Conservation (phyloP, 2,113 vertebrate genomes). For the Phainopepla nitens region DNA sequence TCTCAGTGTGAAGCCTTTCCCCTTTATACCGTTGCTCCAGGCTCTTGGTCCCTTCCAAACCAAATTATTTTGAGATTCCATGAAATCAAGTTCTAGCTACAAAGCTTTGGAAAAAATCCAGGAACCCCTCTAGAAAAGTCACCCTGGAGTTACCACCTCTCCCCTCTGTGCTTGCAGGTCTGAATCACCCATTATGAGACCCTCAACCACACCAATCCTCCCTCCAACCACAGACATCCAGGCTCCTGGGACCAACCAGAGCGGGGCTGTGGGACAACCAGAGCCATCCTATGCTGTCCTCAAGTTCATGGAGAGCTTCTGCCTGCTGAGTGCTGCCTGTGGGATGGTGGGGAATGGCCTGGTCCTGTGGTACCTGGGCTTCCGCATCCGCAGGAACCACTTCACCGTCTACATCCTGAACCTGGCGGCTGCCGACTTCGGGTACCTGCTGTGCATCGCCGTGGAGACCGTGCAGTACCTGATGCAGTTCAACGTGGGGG, state of each 20-base stretch:
- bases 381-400: slow-evolving; percentile 68
- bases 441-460: slow-evolving; percentile 67
- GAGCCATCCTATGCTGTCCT: not conserved
- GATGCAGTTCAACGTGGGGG: slow-evolving; percentile 56
- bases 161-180: slow-evolving; percentile 18
- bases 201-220: not conserved
- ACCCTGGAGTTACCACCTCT: not conserved
- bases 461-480: slow-evolving; percentile 53
- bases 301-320: slow-evolving; percentile 62
- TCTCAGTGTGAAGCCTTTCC: not conserved
- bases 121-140: not conserved
- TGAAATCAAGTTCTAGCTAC: not conserved
- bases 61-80: not conserved
- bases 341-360: slow-evolving; percentile 71
- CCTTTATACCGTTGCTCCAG: not conserved
- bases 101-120: not conserved
- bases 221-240: not conserved
- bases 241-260: not conserved
- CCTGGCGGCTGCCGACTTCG: slow-evolving; percentile 62
- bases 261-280: not conserved
- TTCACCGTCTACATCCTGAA: slow-evolving; percentile 74
- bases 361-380: slow-evolving; percentile 72
- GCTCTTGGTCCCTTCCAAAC: not conserved
- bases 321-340: slow-evolving; percentile 65
- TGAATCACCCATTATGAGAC: not conserved